Percentiles rank a stretch among this genome's conserved stretches.
These are phyloP conservation scores for Clupea harengus DNA, from an alignment of 2,113 vertebrate genomes.

Conservation along the genomic window DNA sequence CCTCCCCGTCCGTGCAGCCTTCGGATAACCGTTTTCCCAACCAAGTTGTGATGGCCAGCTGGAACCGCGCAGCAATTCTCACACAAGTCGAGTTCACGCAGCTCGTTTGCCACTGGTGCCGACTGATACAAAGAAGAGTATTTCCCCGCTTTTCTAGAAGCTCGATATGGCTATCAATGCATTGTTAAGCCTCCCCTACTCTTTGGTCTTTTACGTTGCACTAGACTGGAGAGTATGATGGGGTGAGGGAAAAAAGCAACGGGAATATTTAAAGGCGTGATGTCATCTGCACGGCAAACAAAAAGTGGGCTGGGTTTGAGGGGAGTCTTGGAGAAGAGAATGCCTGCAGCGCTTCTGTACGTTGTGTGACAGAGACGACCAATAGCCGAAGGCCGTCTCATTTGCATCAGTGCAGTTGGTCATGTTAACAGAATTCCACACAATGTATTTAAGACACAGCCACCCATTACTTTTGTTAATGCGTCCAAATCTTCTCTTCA, in stretches of 20 bases:
- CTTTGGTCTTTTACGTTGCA: not conserved
- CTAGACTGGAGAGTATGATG: conserved; percentile 24
- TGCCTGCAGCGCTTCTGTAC: not conserved
- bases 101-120: not conserved
- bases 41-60: conserved; percentile 19
- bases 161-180: conserved; percentile 35
- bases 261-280: conserved; percentile 72
- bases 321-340: conserved; percentile 31
- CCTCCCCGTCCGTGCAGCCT: conserved; percentile 31
- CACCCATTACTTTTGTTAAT: no score
- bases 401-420: no score
- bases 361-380: not conserved
- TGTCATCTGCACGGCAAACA: conserved; percentile 58
- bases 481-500: no score
- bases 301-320: conserved; percentile 60
- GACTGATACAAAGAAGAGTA: not conserved
- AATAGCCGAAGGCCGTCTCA: not conserved
- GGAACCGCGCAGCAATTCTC: conserved; percentile 22
- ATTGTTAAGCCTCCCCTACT: conserved; percentile 18
- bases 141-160: conserved; percentile 20
- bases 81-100: conserved; percentile 16
- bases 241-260: conserved; percentile 54
- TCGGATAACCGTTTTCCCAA: conserved; percentile 43
- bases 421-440: no score
- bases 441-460: no score